Evolutionary conservation across 2,113 vertebrate species (phyloP).

Genomic region (Rynchops niger): DNA sequence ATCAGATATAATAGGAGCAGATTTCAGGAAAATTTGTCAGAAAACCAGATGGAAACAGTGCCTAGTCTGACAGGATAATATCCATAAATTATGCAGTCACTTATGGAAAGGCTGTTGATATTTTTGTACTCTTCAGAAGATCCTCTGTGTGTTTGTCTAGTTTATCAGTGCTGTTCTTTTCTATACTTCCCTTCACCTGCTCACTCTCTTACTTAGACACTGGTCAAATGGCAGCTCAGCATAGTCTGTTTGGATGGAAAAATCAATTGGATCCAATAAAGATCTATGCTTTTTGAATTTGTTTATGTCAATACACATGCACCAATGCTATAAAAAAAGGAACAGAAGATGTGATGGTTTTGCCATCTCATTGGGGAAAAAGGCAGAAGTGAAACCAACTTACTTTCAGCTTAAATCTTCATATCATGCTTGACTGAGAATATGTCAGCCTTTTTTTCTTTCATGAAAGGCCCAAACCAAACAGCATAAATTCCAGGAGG

Average conservation of each 20-base stretch:
- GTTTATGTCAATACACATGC: background rate
- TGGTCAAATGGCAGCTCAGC: background rate
- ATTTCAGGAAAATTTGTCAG: conserved; percentile 24
- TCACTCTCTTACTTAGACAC: background rate
- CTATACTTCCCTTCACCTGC: background rate
- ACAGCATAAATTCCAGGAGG: background rate
- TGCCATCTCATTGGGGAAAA: background rate
- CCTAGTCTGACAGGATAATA: background rate
- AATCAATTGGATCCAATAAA: background rate
- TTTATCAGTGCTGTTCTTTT: conserved; percentile 34
- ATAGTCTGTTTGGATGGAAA: background rate
- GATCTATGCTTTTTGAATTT: background rate
- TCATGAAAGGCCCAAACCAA: background rate
- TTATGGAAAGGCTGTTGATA: background rate
- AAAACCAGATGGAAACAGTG: conserved; percentile 21
- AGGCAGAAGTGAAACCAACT: background rate
- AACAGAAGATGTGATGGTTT: background rate
- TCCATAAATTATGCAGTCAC: background rate
- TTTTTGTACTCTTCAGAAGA: background rate
- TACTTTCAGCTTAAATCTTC: background rate
- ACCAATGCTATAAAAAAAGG: background rate
- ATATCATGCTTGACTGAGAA: background rate
- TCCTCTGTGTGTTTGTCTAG: conserved; percentile 22
- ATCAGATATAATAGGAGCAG: conserved; percentile 31
- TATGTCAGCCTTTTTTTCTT: background rate